Percentiles rank a stretch among this genome's conserved stretches.
These are phyloP conservation scores for Brienomyrus longianalis DNA, from an alignment of 2,113 vertebrate genomes.

Conservation along the genomic window DNA sequence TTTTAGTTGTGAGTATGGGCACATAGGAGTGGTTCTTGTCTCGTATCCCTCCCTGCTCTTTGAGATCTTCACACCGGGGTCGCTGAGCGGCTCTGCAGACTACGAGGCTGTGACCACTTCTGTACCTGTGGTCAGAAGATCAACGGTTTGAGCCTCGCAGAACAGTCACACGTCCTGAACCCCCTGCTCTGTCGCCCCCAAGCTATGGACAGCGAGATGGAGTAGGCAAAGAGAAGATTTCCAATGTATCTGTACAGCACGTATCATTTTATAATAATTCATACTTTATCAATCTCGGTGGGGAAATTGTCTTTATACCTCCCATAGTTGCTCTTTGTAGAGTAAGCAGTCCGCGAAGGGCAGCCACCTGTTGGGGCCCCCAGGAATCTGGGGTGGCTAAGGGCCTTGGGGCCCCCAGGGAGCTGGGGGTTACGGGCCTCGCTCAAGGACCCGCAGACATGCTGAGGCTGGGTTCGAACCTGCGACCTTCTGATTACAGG, in stretches of 20 bases:
- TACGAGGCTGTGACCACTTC: neutral
- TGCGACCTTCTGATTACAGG: too few species aligned
- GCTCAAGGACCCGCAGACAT: too few species aligned
- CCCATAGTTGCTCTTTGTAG: too few species aligned
- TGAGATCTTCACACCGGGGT: neutral
- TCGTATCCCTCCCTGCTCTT: neutral
- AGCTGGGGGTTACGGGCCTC: too few species aligned
- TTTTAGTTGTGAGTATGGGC: neutral
- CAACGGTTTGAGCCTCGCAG: neutral
- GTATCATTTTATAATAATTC: neutral
- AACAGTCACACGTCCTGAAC: neutral
- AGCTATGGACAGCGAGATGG: neutral
- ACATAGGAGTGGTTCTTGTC: neutral
- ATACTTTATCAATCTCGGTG: too few species aligned
- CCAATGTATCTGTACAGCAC: neutral
- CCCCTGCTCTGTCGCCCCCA: neutral
- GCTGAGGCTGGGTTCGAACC: too few species aligned
- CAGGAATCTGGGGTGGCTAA: too few species aligned
- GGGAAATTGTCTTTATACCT: too few species aligned
- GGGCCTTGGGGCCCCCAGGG: too few species aligned
- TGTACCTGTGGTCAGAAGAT: neutral
- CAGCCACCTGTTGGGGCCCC: too few species aligned
- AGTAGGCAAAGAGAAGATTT: too few species aligned
- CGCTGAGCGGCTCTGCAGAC: neutral
- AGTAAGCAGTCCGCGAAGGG: too few species aligned